Evolutionary conservation across 2,888 invertebrate genomes (phyloP).

Genomic region (Trissolcus japonicus): DNA sequence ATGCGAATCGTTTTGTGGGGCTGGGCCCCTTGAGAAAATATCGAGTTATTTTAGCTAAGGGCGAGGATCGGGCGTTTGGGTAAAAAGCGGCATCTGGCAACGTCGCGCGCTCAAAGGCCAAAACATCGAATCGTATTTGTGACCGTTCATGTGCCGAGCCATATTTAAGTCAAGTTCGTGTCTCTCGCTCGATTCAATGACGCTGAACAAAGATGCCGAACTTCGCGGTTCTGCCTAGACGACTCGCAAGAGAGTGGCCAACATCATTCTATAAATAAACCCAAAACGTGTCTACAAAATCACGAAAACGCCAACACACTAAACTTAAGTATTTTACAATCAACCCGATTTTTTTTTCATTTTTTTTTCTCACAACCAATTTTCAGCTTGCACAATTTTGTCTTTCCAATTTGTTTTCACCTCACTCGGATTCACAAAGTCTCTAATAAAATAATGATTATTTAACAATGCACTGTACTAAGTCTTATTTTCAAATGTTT

Average conservation of each 20-base stretch:
- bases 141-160: conserved; percentile 49
- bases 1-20: conserved; percentile 32
- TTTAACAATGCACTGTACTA: no score
- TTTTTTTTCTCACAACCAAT: background rate
- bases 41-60: conserved; percentile 52
- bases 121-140: conserved; percentile 54
- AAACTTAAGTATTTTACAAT: background rate
- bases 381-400: no score
- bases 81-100: conserved; percentile 50
- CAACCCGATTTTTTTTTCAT: background rate
- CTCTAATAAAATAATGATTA: no score
- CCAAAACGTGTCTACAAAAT: conserved; percentile 39
- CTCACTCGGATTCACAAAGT: no score
- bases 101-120: conserved; percentile 50
- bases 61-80: conserved; percentile 30
- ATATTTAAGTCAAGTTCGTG: conserved; percentile 59
- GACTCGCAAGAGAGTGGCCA: conserved; percentile 38
- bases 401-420: no score
- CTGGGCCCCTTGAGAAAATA: conserved; percentile 44
- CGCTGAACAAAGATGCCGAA: conserved; percentile 46
- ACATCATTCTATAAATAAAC: conserved; percentile 42
- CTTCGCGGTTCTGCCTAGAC: conserved; percentile 32
- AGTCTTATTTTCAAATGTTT: no score
- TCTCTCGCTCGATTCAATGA: conserved; percentile 56
- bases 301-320: conserved; percentile 33